These are phyloP conservation scores for Julus scandinavius DNA, from an alignment of 2,888 invertebrate species.

Conservation along the genomic window DNA sequence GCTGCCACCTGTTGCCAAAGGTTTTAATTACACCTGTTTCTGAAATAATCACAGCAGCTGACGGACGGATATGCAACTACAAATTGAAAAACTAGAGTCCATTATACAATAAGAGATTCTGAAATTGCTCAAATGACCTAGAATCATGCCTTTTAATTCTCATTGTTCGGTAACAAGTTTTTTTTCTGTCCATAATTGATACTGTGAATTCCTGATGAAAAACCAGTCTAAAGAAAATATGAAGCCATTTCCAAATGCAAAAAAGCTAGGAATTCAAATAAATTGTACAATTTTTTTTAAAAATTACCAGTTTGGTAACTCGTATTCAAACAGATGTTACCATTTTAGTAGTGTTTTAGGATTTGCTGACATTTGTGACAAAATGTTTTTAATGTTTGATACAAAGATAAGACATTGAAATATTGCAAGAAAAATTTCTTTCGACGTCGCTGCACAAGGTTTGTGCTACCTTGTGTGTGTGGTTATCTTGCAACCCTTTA, in stretches of 20 bases:
- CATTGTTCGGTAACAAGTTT: not conserved
- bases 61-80: constrained; percentile 5
- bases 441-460: too few species aligned
- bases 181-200: not conserved
- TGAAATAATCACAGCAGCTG: constrained; percentile 19
- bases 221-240: not conserved
- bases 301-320: too few species aligned
- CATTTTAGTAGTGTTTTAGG: too few species aligned
- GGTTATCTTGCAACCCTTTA: too few species aligned
- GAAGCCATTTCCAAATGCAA: too few species aligned
- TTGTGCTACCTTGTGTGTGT: too few species aligned
- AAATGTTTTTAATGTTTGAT: too few species aligned
- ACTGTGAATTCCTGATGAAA: not conserved
- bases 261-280: too few species aligned
- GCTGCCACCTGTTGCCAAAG: constrained; percentile 22
- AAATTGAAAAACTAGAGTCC: not conserved
- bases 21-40: constrained; percentile 25
- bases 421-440: too few species aligned
- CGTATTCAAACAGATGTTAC: not conserved
- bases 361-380: too few species aligned
- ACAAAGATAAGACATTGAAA: too few species aligned
- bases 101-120: not conserved
- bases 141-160: not conserved
- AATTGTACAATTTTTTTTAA: too few species aligned
- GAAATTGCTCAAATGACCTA: not conserved